Conservation (phyloP, 2,888 invertebrate genomes). For the Netelia fuscicornis region DNA sequence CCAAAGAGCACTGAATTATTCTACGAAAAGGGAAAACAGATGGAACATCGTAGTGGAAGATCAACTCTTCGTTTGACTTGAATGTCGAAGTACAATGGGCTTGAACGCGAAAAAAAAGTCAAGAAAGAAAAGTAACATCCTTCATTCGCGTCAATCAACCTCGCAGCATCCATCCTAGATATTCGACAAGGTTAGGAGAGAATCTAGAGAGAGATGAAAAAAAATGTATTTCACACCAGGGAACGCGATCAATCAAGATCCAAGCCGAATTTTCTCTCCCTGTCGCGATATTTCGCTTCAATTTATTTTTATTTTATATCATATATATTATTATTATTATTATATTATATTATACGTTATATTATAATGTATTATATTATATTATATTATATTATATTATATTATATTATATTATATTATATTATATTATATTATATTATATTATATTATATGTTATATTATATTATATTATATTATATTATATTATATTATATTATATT, state of each 20-base stretch:
- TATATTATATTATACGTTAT: not conserved
- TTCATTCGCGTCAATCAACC: constrained; percentile 43
- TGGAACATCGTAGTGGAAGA: constrained; percentile 31
- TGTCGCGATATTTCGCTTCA: constrained; percentile 14
- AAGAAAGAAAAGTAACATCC: constrained; percentile 11
- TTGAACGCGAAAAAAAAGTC: not conserved
- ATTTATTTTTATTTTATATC: constrained; percentile 10
- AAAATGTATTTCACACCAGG: not conserved
- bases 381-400: too few species aligned
- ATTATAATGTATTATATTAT: too few species aligned
- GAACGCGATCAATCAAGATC: constrained; percentile 43
- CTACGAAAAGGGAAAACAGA: constrained; percentile 42
- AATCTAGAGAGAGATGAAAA: not conserved
- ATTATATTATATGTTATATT: too few species aligned
- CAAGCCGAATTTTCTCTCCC: not conserved
- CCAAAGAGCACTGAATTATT: constrained; percentile 13
- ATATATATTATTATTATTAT: not conserved
- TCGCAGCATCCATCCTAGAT: constrained; percentile 12
- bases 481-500: too few species aligned
- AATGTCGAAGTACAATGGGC: not conserved
- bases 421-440: too few species aligned
- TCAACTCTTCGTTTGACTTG: constrained; percentile 34
- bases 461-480: too few species aligned
- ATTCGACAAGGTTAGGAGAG: not conserved
- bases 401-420: too few species aligned